A percentile compares a stretch with the other conserved stretches of the same genome.
phyloP scores from a whole-genome alignment of 1,140 invertebrate species.

The Hyles euphorbiae region DNA sequence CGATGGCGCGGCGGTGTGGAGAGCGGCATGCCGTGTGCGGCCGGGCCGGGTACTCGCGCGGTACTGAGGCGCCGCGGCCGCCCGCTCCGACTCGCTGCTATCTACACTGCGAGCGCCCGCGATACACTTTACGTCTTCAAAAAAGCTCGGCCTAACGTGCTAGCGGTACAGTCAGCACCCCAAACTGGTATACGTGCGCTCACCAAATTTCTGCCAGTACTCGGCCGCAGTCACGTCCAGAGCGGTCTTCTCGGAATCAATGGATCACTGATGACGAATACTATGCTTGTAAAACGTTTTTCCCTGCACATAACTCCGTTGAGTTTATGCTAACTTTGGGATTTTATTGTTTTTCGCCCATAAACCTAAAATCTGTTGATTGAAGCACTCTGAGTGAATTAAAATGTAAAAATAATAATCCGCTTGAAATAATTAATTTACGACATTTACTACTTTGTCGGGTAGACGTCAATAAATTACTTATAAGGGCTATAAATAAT shows the following conservation, averaged over 20 bases:
- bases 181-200: slow-evolving; percentile 26
- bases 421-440: too few relatives aligned
- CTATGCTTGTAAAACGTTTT: too few relatives aligned
- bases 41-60: slow-evolving; percentile 42
- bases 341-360: too few relatives aligned
- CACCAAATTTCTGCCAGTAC: slow-evolving; percentile 2
- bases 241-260: slow-evolving; percentile 4
- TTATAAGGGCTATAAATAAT: too few relatives aligned
- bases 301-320: too few relatives aligned
- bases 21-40: slow-evolving; percentile 39
- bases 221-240: neutral
- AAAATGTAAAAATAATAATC: too few relatives aligned
- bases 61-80: slow-evolving; percentile 38
- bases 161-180: slow-evolving; percentile 27
- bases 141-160: slow-evolving; percentile 34
- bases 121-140: slow-evolving; percentile 43
- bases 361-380: too few relatives aligned
- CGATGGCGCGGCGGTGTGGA: slow-evolving; percentile 27
- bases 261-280: slow-evolving; percentile 4
- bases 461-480: too few relatives aligned
- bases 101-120: slow-evolving; percentile 28
- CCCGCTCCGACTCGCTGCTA: slow-evolving; percentile 21
- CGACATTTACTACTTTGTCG: too few relatives aligned
- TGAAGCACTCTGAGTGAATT: too few relatives aligned
- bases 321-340: too few relatives aligned